Base-by-base conservation (phyloP, 2,113 vertebrate species). In the Trichechus manatus region DNA sequence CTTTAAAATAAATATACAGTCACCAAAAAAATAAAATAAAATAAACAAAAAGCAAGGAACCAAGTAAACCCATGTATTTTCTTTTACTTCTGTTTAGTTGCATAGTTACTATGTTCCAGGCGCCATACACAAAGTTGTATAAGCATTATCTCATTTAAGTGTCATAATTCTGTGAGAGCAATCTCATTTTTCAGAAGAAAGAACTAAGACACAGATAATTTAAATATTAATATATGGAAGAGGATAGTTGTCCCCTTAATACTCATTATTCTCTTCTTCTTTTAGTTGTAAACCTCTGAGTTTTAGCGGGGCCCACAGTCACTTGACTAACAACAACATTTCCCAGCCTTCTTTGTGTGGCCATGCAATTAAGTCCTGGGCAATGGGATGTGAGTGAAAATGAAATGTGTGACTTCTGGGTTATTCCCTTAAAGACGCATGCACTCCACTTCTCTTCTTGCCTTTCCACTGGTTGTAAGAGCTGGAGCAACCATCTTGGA, bases 41-140 rank as follows among this genome's bases (percentile, higher is more conserved):
- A 90, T 74, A 90, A 89, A 91, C 29, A 85, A 88, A 94, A 89
- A 72, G 36, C 11, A 50, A 68, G 33, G 33, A 72, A 64, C 66
- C 6, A 75, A 59, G 56, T 78, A 59, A 83, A 50, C 10, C 47
- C 42, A 83, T 64, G 31, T 31, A 3, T 25, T 61, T 70, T 63
- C 47, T 75, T 94, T 92, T 68, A 89, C 31, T 91, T n/a, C 3
- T 27, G n/a, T 36, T 14, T 84, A 89, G 36, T 6, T 77, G 11
- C 78, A 50, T 25, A 91, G 53, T 74, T 94, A 74, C 56, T 66
- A 27, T 66, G 47, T 88, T 22, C 23, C 15, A 70, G 7, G 3
- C 0, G n/a, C 29, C 74, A 77, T 56, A 68, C 75, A 61, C 63
- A 81, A 88, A 81, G 33, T 66, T 36, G 79, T 70, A 44, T 15